Evolutionary conservation across 2,888 invertebrate genomes (phyloP).

Genomic region (Octodonta nipae): DNA sequence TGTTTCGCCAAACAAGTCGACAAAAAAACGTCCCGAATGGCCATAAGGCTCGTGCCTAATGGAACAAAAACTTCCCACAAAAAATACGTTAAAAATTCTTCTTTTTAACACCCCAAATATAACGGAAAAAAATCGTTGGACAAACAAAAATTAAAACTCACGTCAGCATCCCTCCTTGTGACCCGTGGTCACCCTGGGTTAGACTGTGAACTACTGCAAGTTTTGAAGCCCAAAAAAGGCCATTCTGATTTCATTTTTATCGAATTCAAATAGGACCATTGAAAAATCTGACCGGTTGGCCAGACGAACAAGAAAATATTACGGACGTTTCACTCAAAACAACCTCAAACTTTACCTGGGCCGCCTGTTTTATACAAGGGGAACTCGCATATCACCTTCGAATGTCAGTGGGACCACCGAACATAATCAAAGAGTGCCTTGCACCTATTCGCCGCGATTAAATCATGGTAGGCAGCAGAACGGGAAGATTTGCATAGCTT

Average conservation of each 20-base stretch:
- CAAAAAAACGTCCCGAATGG: slow-evolving; percentile 14
- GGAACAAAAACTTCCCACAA: slow-evolving; percentile 16
- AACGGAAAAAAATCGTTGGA: slow-evolving; percentile 22
- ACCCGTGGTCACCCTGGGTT: slow-evolving; percentile 21
- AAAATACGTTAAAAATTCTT: slow-evolving; percentile 23
- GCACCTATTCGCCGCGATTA: slow-evolving; percentile 7
- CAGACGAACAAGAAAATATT: slow-evolving; percentile 8
- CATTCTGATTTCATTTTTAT: slow-evolving; percentile 17
- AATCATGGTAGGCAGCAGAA: slow-evolving; percentile 13
- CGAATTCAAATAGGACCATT: slow-evolving; percentile 17
- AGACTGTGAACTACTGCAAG: slow-evolving; percentile 13
- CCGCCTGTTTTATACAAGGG: slow-evolving; percentile 14
- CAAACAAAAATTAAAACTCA: slow-evolving; percentile 10
- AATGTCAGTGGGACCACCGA: slow-evolving; percentile 7
- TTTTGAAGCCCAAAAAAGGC: slow-evolving; percentile 9
- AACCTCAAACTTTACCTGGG: slow-evolving; percentile 10
- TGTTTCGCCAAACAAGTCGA: slow-evolving; percentile 17
- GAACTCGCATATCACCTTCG: slow-evolving; percentile 11
- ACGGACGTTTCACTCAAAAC: slow-evolving; percentile 8
- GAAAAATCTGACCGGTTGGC: slow-evolving; percentile 19
- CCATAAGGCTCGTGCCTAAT: slow-evolving; percentile 16
- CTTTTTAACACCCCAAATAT: slow-evolving; percentile 14
- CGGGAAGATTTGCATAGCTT: slow-evolving; percentile 25
- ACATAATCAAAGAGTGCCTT: neutral
- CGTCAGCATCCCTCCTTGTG: slow-evolving; percentile 16